Evolutionary conservation across 2,797 vertebrate genomes (phyloP), one percentile per base, ranked within the genome.

Genomic region (Myiotriccus ornatus): DNA sequence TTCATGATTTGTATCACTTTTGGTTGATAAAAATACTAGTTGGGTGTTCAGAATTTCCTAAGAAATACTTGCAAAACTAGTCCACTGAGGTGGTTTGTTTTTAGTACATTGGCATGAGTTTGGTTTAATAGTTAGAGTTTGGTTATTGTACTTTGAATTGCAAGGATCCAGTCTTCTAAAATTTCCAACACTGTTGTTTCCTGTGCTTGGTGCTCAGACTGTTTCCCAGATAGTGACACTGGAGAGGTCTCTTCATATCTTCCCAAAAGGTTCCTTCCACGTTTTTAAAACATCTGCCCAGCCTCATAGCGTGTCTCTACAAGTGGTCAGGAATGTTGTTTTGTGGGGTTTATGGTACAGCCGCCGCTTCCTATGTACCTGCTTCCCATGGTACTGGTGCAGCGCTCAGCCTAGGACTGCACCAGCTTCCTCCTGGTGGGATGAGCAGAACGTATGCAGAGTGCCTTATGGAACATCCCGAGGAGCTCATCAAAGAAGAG

Each of bases 351-450:
- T 43, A 14, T 12, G 49, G 59, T 41, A 37, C 50, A 44, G 25
- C 60, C 55, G 25, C 60, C 55, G 41, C 69, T 59, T 63, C 46
- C 14, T 15, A 5, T 6, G 14, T 27, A 14, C 21, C 1, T 4
- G 34, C 41, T 93, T 70, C 34, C 68, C 24, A 1, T 27, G 12
- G 37, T 41, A 14, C 27, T 19, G 32, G 46, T 76, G 63, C 59
- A 67, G 37, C 3, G 1, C 59, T 35, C 9, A 0, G 9, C 21
- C n/a, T 47, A n/a, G 41, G 78, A 56, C 37, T 49, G 65, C 41
- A 23, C 15, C 1, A 16, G 2, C 81, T 59, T 59, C 65, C 0
- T 0, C 65, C 27, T 14, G 10, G 39, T 34, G 32, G 32, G n/a
- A 11, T 3, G 2, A 43, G 52, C 63, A 69, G 59, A 69, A 32